Evolutionary conservation across 2,113 vertebrate species (phyloP).

Genomic region (Peucedramus taeniatus): DNA sequence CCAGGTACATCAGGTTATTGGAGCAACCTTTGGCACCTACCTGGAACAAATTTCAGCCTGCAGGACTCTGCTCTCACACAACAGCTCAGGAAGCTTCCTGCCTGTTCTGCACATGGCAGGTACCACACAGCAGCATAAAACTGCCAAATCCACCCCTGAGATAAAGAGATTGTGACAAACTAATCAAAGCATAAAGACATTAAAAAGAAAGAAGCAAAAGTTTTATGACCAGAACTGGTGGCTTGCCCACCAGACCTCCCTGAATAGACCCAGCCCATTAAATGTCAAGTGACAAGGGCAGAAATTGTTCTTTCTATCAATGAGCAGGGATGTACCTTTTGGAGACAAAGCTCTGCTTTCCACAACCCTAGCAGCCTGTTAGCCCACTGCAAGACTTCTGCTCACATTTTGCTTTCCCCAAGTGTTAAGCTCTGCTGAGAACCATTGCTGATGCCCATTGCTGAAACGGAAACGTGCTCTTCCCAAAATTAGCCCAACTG

Average conservation of each 20-base stretch:
- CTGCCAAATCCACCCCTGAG: background rate
- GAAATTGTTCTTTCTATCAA: background rate
- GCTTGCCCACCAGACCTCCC: background rate
- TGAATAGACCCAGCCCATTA: background rate
- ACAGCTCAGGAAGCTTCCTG: background rate
- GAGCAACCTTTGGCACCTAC: background rate
- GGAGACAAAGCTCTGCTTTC: background rate
- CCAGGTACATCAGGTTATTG: accelerated
- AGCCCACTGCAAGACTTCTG: background rate
- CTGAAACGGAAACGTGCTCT: background rate
- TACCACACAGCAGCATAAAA: background rate
- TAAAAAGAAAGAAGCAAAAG: background rate
- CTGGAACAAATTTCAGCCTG: background rate
- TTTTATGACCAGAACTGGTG: background rate
- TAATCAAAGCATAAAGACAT: background rate
- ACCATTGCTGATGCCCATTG: accelerated
- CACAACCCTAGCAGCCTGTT: background rate
- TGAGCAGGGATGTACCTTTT: background rate
- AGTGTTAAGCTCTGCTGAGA: background rate
- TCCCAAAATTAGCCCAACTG: background rate
- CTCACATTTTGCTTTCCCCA: background rate
- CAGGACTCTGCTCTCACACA: background rate
- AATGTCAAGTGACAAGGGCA: background rate
- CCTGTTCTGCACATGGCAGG: background rate
- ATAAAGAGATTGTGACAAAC: background rate